These are phyloP conservation scores for Turritopsis dohrnii DNA, from an alignment of 30 jellyfish, hydroid and myxozoan genomes.

Conservation along the genomic window DNA sequence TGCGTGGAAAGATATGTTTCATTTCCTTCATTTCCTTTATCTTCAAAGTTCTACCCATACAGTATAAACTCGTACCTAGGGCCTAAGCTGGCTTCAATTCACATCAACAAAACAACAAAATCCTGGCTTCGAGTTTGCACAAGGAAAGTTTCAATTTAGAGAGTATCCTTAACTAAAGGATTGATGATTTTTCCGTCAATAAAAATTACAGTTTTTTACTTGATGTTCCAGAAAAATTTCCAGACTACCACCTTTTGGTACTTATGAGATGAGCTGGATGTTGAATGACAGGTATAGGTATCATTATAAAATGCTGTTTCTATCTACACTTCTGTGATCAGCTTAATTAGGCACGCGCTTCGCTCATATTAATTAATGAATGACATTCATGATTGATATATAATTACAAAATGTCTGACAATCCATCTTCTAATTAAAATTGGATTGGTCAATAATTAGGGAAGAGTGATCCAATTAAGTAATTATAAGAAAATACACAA, in stretches of 20 bases:
- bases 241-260: too few species aligned
- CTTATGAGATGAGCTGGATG: background rate
- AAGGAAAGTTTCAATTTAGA: too few species aligned
- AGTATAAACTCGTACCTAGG: background rate
- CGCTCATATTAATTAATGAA: background rate
- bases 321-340: background rate
- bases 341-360: background rate
- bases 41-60: background rate
- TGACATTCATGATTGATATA: background rate
- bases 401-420: background rate
- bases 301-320: background rate
- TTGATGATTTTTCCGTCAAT: too few species aligned
- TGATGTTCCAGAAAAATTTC: too few species aligned
- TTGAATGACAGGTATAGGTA: background rate
- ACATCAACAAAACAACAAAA: too few species aligned
- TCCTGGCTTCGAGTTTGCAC: too few species aligned
- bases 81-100: too few species aligned
- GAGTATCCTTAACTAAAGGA: too few species aligned
- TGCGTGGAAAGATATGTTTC: background rate
- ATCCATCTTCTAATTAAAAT: background rate
- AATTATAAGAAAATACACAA: too few species aligned
- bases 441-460: background rate
- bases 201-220: too few species aligned
- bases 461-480: background rate
- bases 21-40: background rate